Base-by-base conservation (phyloP, 2,113 vertebrate species). In the Cheilinus undulatus region DNA sequence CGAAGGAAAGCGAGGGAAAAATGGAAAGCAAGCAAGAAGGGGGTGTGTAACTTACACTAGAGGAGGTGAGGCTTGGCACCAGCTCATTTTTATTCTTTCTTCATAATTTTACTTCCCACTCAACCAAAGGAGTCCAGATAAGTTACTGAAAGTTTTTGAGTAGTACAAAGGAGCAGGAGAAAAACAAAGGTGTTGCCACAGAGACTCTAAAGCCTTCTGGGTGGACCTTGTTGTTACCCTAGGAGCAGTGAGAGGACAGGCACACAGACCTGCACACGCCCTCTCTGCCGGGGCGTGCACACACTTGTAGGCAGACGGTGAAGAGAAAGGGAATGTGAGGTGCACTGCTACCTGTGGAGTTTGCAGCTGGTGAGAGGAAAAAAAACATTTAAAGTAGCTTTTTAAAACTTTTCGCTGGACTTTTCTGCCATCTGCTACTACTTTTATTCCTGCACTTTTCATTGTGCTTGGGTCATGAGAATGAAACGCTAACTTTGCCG, bases 221-320 rank as follows among this genome's bases (percentile, higher is more conserved):
- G 84, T 85, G 82, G 85, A 87, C 72, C 63, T 82, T 82, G 67
- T 70, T 86, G 69, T 80, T 79, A 76, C 58, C 65, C 69, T 26
- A 43, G 72, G 52, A 83, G 78, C 65, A 83, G 50, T 56, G 87
- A 78, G 64, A 75, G 84, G 38, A 46, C 73, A 76, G 72, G 53
- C 51, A 53, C 51, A 62, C 51, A 74, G 67, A 80, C 76, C 32
- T 32, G 19, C 70, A 86, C 83, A 90, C 90, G 28, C 91, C 86
- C 84, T 83, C 69, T 75, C 34, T 53, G 66, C 6, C 13, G 58
- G 80, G 88, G 75, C 78, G 54, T 86, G 91, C 87, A 69, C 81
- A 50, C 89, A 91, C 91, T 92, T 78, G 90, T 78, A 87, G 81
- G 45, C 69, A 30, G 80, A 42, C 64, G 64, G 42, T 79, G 50